Percentiles rank a stretch among this genome's conserved stretches.
Conservation (phyloP, 2,888 invertebrate genomes). For the Phorcus lineatus region DNA sequence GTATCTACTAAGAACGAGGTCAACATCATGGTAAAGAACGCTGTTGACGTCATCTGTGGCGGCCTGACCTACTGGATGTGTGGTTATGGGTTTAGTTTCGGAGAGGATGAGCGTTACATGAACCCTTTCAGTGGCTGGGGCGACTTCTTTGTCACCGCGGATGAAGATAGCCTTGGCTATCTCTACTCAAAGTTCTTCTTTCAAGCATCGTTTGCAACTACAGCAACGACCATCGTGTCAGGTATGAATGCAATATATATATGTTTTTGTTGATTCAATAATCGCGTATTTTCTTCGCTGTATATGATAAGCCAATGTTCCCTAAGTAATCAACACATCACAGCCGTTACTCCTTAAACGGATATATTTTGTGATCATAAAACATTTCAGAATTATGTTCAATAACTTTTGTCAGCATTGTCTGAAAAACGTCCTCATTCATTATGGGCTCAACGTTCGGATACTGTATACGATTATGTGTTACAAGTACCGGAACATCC, state of each 20-base stretch:
- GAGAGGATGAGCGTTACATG: slow-evolving; percentile 44
- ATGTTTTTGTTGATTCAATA: too few relatives aligned
- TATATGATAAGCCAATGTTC: too few relatives aligned
- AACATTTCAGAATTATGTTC: too few relatives aligned
- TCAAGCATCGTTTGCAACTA: slow-evolving; percentile 68
- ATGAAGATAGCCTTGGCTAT: slow-evolving; percentile 50
- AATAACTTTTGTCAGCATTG: too few relatives aligned
- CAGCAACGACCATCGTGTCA: slow-evolving; percentile 69
- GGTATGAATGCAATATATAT: slow-evolving; percentile 40
- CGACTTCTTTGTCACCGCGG: slow-evolving; percentile 74
- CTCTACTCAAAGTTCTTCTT: slow-evolving; percentile 64
- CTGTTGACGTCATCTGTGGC: slow-evolving; percentile 67
- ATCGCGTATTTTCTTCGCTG: too few relatives aligned
- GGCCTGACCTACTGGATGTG: slow-evolving; percentile 65
- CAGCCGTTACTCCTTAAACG: too few relatives aligned
- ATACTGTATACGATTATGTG: too few relatives aligned
- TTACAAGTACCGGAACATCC: too few relatives aligned
- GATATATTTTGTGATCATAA: too few relatives aligned
- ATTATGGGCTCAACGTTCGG: too few relatives aligned
- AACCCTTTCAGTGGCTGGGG: slow-evolving; percentile 67
- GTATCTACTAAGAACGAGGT: slow-evolving; percentile 66
- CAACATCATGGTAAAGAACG: slow-evolving; percentile 70
- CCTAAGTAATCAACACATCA: too few relatives aligned
- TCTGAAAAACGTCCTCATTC: too few relatives aligned
- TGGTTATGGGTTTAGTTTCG: slow-evolving; percentile 68